Evolutionary conservation across 2,113 vertebrate species (phyloP), one percentile per base, ranked within the genome.

Genomic region (Nyctibius bracteatus): DNA sequence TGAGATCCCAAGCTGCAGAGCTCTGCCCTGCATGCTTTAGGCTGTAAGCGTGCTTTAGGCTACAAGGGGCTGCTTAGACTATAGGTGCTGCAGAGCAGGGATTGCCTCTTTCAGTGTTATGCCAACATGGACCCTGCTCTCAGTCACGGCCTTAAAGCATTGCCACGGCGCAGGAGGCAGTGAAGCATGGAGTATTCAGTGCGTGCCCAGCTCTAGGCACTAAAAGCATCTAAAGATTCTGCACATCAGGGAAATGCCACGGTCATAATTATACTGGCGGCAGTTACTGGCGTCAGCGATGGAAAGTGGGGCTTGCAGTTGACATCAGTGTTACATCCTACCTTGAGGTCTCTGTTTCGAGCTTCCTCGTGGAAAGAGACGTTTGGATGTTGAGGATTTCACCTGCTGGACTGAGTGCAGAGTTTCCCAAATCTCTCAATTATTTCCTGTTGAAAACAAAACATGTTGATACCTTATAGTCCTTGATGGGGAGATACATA

Each of bases 181-280:
- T 15, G 80, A 52, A 92, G 86, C 82, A 37, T n/a, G 80, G 82
- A 68, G 67, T 1, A 0, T 21, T 33, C 68, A 37, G 81, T 2
- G 80, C 43, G 1, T 37, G 31, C 54, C 83, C 89, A 57, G 92
- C 92, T 89, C 52, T 3, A 37, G 91, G 96, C 88, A 75, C 91
- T 71, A 12, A 81, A 30, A 86, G 80, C 88, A 47, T 68, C 90
- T 24, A 28, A 88, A 82, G 83, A 65, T 77, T 72, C 86, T 89
- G 90, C 78, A 27, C 77, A 39, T 49, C 68, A 75, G 95, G 81
- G 86, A 92, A 79, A 94, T 71, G 80, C 92, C 90, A 30, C 0
- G 65, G 65, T 13, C n/a, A 0, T 15, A 90, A 82, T 90, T 70
- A 90, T 3, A 15, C 47, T 46, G 20, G 54, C 0, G 1, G 90